Percentiles rank a stretch among this genome's conserved stretches.
Conservation (phyloP, 2,888 invertebrate species). For the Charanyca ferruginea region DNA sequence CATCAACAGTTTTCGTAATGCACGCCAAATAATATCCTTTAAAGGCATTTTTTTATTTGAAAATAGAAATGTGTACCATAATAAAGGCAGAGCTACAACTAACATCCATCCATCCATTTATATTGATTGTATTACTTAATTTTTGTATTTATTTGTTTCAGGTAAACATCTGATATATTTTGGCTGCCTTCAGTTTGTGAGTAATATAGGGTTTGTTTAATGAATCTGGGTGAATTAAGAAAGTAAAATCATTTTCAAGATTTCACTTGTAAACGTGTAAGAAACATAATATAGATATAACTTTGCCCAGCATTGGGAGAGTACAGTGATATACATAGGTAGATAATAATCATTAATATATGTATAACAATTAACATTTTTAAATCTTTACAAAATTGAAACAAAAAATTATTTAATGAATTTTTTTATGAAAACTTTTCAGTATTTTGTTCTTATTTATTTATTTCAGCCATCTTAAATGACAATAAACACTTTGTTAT, state of each 20-base stretch:
- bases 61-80: too few relatives aligned
- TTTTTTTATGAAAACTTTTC: background rate
- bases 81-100: background rate
- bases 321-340: too few relatives aligned
- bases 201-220: slow-evolving; percentile 34
- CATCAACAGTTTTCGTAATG: too few relatives aligned
- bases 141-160: slow-evolving; percentile 57
- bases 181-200: slow-evolving; percentile 46
- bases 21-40: too few relatives aligned
- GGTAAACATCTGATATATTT: slow-evolving; percentile 60
- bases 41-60: too few relatives aligned
- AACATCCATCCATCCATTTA: too few relatives aligned
- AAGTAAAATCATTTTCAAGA: background rate
- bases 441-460: background rate
- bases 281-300: background rate
- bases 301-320: background rate
- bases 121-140: slow-evolving; percentile 31
- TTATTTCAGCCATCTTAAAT: background rate
- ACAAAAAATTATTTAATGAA: too few relatives aligned
- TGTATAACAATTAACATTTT: too few relatives aligned
- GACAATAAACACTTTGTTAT: background rate
- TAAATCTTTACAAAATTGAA: too few relatives aligned
- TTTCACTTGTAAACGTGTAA: background rate
- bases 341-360: too few relatives aligned
- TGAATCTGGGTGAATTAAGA: background rate